Evolutionary conservation across 2,113 vertebrate species (phyloP).

Genomic region (Candoia aspera): DNA sequence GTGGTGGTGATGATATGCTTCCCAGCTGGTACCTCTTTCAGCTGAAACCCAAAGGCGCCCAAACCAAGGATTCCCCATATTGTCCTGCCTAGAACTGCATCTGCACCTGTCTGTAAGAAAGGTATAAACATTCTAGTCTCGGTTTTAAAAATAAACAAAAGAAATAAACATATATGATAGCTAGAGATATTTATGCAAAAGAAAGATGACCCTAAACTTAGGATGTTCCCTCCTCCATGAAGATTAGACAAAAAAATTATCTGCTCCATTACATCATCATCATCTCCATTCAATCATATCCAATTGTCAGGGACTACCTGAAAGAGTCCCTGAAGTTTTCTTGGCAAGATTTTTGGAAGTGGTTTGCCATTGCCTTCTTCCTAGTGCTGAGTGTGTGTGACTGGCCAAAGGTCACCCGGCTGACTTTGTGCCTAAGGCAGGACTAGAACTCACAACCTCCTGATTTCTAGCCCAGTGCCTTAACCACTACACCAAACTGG

Average conservation of each 20-base stretch:
- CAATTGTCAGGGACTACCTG: no score
- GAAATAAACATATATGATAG: neutral
- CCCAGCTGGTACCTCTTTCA: conserved; percentile 84
- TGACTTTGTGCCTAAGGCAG: no score
- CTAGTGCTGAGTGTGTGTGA: no score
- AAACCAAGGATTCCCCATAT: conserved; percentile 92
- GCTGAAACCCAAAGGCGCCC: conserved; percentile 92
- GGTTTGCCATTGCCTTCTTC: no score
- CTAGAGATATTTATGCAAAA: neutral
- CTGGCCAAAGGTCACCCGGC: no score
- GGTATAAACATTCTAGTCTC: neutral
- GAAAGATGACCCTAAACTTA: neutral
- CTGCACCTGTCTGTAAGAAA: conserved; percentile 77
- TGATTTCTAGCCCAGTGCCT: no score
- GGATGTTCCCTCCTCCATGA: neutral
- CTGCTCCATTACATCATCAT: neutral
- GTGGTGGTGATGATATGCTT: conserved; percentile 90
- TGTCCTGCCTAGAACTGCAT: conserved; percentile 85
- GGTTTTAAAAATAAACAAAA: neutral
- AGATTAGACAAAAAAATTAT: neutral
- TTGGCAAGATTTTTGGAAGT: no score
- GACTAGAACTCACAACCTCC: no score
- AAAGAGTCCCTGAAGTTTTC: no score
- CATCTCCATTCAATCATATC: no score
- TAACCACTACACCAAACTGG: no score